Conservation (phyloP, 2,113 vertebrate genomes). For the Cyphomyrus discorhynchus region DNA sequence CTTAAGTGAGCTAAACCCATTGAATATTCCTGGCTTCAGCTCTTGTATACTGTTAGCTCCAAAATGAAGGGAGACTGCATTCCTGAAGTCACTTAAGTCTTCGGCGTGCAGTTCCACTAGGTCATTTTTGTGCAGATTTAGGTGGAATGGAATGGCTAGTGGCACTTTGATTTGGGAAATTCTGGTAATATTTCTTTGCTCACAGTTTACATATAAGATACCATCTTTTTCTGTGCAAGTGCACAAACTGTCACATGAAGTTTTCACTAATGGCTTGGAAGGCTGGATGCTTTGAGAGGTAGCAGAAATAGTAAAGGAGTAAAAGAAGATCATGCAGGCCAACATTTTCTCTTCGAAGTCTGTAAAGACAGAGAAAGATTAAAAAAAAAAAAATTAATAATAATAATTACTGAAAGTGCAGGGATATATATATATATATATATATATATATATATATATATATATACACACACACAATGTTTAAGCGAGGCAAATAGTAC, state of each 20-base stretch:
- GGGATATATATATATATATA: no score
- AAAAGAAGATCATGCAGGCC: constrained; percentile 69
- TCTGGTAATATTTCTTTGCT: constrained; percentile 78
- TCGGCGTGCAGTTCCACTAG: constrained; percentile 71
- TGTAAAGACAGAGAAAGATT: constrained; percentile 34
- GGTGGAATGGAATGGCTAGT: constrained; percentile 78
- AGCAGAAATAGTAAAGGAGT: constrained; percentile 56
- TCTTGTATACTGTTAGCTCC: constrained; percentile 92
- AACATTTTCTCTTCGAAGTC: constrained; percentile 68
- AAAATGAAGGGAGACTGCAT: constrained; percentile 82
- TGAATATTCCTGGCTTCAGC: constrained; percentile 88
- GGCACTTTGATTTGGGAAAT: constrained; percentile 82
- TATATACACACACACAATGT: background rate
- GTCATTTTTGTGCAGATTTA: constrained; percentile 87
- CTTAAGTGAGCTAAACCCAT: constrained; percentile 76
- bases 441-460: no score
- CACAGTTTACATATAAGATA: constrained; percentile 79
- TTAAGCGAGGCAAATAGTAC: background rate
- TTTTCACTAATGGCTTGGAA: constrained; percentile 56
- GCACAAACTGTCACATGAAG: constrained; percentile 80
- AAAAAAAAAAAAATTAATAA: constrained; percentile 25
- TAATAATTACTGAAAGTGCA: background rate
- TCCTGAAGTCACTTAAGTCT: constrained; percentile 79
- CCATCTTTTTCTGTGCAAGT: constrained; percentile 86
- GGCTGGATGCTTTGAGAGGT: constrained; percentile 60